phyloP scores from a whole-genome alignment of 2,888 invertebrate genomes.

The Panzeria rudis region DNA sequence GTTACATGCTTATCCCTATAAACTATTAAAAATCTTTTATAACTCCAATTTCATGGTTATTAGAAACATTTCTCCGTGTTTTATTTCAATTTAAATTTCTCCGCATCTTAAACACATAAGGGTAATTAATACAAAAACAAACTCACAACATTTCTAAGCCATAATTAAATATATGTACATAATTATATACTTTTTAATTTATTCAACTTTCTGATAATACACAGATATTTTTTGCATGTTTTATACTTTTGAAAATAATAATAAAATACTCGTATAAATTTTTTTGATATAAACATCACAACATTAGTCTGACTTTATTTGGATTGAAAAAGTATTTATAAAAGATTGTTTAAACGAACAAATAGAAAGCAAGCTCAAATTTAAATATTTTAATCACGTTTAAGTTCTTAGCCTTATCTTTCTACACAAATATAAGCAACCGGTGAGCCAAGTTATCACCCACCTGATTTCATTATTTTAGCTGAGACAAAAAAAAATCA shows the following conservation, averaged over 20 bases:
- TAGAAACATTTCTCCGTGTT: neutral
- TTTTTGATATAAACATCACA: neutral
- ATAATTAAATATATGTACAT: neutral
- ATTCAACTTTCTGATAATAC: constrained; percentile 10
- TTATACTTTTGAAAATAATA: neutral
- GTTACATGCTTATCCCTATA: too few species aligned
- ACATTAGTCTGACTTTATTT: constrained; percentile 5
- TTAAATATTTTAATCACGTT: constrained; percentile 66
- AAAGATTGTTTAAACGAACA: neutral
- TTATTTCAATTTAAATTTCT: neutral
- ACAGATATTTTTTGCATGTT: constrained; percentile 2
- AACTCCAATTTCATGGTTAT: neutral
- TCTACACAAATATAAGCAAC: constrained; percentile 3
- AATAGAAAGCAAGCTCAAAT: constrained; percentile 46
- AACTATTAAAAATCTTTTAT: too few species aligned
- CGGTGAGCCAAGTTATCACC: constrained; percentile 23
- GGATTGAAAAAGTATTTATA: neutral
- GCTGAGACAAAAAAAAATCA: constrained; percentile 13
- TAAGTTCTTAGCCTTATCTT: constrained; percentile 43
- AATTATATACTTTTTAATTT: neutral
- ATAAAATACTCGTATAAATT: constrained; percentile 1
- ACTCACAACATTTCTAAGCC: neutral
- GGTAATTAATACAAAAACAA: too few species aligned
- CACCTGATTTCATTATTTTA: constrained; percentile 20
- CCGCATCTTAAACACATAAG: neutral